Evolutionary conservation across 2,113 vertebrate genomes (phyloP).

Genomic region (Catagonus wagneri): DNA sequence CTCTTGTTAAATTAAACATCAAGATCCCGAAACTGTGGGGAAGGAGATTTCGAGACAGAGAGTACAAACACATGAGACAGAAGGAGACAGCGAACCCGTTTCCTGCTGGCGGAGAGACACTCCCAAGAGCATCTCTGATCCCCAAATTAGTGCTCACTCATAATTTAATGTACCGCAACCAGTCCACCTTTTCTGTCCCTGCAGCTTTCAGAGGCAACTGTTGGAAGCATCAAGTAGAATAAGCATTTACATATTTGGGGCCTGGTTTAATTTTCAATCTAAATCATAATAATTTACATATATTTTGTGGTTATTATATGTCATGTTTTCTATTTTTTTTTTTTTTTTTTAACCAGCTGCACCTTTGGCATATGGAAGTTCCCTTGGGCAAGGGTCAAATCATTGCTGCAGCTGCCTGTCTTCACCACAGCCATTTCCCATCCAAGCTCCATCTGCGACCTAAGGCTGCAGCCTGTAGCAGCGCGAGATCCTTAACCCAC

Average conservation of each 20-base stretch:
- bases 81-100: conserved; percentile 81
- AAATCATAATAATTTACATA: background rate
- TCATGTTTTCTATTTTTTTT: background rate
- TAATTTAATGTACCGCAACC: conserved; percentile 85
- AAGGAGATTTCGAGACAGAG: conserved; percentile 85
- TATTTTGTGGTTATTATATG: background rate
- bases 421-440: too few relatives aligned
- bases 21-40: conserved; percentile 86
- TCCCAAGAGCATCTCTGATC: conserved; percentile 88
- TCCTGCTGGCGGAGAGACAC: conserved; percentile 78
- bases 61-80: conserved; percentile 80
- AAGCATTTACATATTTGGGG: conserved; percentile 74
- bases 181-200: conserved; percentile 74
- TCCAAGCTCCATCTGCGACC: too few relatives aligned
- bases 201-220: conserved; percentile 73
- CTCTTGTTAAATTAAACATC: conserved; percentile 90
- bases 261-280: conserved; percentile 19
- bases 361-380: too few relatives aligned
- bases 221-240: conserved; percentile 72
- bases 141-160: conserved; percentile 88
- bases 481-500: too few relatives aligned
- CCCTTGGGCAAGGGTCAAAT: too few relatives aligned
- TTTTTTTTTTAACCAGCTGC: too few relatives aligned
- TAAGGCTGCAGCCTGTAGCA: too few relatives aligned
- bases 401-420: too few relatives aligned